phyloP scores from a whole-genome alignment of 2,113 vertebrate species.

The Malurus cyaneus region DNA sequence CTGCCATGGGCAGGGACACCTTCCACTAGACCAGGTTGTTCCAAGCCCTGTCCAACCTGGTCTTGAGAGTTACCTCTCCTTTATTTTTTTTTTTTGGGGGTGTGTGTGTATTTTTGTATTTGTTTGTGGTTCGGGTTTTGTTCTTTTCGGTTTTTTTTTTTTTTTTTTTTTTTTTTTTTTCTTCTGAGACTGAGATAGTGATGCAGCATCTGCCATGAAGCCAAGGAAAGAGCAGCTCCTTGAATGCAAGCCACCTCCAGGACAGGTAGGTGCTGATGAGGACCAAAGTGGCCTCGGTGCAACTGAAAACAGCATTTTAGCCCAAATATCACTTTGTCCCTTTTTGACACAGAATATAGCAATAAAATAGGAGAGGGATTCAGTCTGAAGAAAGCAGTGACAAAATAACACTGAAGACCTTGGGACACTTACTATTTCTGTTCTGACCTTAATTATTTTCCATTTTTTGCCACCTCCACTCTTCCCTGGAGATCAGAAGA shows the following conservation, averaged over 20 bases:
- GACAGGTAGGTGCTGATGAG: background rate
- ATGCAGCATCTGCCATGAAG: background rate
- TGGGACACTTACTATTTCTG: background rate
- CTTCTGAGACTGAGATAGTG: background rate
- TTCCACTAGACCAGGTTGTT: background rate
- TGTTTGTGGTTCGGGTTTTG: background rate
- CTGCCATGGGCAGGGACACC: background rate
- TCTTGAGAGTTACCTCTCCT: background rate
- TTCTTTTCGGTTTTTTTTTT: background rate
- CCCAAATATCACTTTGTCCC: background rate
- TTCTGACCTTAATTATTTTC: conserved; percentile 11
- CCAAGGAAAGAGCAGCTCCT: background rate
- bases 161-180: background rate
- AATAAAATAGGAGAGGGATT: background rate
- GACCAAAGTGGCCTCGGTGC: background rate
- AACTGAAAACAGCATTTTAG: background rate
- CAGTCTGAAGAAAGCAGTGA: background rate
- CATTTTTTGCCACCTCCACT: background rate
- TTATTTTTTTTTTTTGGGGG: no score
- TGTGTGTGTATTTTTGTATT: background rate
- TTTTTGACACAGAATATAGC: background rate
- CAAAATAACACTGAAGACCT: background rate
- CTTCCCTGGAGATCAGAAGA: background rate
- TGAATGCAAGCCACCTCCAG: background rate
- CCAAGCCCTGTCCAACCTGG: background rate